Evolutionary conservation across 2,797 vertebrate genomes (phyloP).

Genomic region (Eurystomus glaucurus): DNA sequence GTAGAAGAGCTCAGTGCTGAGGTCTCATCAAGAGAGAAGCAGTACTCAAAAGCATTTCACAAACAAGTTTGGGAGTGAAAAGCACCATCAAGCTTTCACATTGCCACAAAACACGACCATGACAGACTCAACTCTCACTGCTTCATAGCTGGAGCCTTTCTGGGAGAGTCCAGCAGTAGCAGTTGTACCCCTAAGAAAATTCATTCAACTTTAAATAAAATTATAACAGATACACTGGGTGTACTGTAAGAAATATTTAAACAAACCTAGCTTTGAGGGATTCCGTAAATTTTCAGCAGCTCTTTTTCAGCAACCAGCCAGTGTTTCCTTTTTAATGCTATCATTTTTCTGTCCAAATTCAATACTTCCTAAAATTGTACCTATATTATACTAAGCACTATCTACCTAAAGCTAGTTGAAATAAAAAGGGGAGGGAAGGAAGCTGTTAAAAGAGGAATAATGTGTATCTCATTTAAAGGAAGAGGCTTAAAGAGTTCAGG

Average conservation of each 20-base stretch:
- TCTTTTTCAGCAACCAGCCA: slow-evolving; percentile 1
- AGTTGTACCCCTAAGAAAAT: background rate
- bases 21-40: background rate
- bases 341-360: slow-evolving; percentile 1
- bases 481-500: background rate
- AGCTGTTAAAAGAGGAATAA: background rate
- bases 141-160: background rate
- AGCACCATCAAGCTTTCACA: background rate
- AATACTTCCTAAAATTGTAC: slow-evolving; percentile 23
- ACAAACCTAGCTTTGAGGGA: background rate
- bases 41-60: background rate
- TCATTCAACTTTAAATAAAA: background rate
- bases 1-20: background rate
- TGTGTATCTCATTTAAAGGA: background rate
- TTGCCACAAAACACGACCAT: background rate
- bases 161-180: background rate
- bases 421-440: background rate
- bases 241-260: background rate
- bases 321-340: background rate
- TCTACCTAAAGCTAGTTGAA: background rate
- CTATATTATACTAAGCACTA: slow-evolving; percentile 13
- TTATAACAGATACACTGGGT: background rate
- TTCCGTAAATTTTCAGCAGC: background rate
- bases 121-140: background rate
- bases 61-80: background rate